phyloP scores from a whole-genome alignment of 1,140 invertebrate species.

The Leptopilina clavipes region DNA sequence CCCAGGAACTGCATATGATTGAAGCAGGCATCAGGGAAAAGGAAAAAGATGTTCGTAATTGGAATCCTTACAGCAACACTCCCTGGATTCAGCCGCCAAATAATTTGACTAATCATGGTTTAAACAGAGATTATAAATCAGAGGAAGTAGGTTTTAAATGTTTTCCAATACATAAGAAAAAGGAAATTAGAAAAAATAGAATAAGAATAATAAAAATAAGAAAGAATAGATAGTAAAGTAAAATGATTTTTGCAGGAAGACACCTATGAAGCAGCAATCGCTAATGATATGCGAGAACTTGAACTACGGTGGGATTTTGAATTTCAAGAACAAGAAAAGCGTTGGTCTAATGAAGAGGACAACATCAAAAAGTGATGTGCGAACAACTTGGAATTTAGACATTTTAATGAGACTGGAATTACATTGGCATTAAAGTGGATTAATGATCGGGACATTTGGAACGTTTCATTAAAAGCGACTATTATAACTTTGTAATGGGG shows the following conservation, averaged over 20 bases:
- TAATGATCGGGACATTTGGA: background rate
- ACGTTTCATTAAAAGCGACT: background rate
- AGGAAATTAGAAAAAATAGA: background rate
- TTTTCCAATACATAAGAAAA: background rate
- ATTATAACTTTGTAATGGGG: background rate
- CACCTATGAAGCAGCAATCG: slow-evolving; percentile 80
- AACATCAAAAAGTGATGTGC: slow-evolving; percentile 70
- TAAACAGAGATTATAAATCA: slow-evolving; percentile 65
- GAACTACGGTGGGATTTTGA: slow-evolving; percentile 81
- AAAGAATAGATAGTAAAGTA: too few species aligned
- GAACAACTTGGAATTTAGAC: slow-evolving; percentile 26
- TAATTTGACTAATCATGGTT: slow-evolving; percentile 64
- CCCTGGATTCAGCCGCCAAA: slow-evolving; percentile 68
- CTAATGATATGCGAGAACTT: slow-evolving; percentile 81
- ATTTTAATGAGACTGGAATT: slow-evolving; percentile 27
- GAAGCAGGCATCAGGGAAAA: slow-evolving; percentile 81
- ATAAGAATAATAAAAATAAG: background rate
- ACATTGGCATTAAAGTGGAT: background rate
- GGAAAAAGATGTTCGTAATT: slow-evolving; percentile 79
- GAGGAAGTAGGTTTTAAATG: slow-evolving; percentile 65
- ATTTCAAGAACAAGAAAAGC: slow-evolving; percentile 80
- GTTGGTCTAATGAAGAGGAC: slow-evolving; percentile 80
- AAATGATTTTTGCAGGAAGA: slow-evolving; percentile 73
- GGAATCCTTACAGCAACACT: slow-evolving; percentile 69
- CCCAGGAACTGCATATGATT: slow-evolving; percentile 80